These are phyloP conservation scores for Drosophila albomicans DNA, from an alignment of 1,140 invertebrate species.

Conservation along the genomic window DNA sequence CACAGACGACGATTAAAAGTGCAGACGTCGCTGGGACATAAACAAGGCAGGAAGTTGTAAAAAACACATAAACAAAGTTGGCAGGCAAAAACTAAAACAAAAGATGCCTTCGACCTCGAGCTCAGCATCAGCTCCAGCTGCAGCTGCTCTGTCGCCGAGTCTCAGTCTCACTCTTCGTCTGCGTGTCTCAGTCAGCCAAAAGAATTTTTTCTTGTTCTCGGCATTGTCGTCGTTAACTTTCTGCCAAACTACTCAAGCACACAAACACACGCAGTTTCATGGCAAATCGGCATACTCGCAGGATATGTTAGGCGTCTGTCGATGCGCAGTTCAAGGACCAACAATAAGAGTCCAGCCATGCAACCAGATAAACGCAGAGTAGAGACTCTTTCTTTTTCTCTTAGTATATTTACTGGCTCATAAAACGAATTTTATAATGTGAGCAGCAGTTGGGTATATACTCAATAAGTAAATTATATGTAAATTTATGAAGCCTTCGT, in stretches of 20 bases:
- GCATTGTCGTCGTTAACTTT: slow-evolving; percentile 49
- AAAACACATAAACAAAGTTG: slow-evolving; percentile 61
- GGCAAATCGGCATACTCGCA: slow-evolving; percentile 11
- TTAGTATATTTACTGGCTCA: background rate
- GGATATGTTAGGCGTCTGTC: slow-evolving; percentile 33
- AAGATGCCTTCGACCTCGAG: slow-evolving; percentile 16
- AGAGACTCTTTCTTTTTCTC: slow-evolving; percentile 2
- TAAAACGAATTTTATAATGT: background rate
- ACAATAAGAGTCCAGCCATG: slow-evolving; percentile 1
- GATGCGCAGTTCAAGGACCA: slow-evolving; percentile 39
- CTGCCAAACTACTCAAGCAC: slow-evolving; percentile 34
- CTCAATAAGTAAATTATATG: no score
- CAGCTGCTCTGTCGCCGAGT: background rate
- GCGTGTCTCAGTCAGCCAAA: slow-evolving; percentile 32
- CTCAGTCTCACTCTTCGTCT: slow-evolving; percentile 11
- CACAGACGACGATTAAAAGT: slow-evolving; percentile 65
- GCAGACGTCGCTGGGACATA: slow-evolving; percentile 63
- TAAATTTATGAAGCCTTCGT: no score
- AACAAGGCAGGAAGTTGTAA: slow-evolving; percentile 66
- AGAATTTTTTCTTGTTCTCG: slow-evolving; percentile 39
- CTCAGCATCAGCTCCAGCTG: background rate
- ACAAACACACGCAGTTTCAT: background rate
- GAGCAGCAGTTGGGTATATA: background rate
- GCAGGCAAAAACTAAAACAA: slow-evolving; percentile 61
- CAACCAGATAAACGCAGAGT: background rate